These are phyloP conservation scores for Mamestra configurata DNA, from an alignment of 1,140 invertebrate species.

Conservation along the genomic window DNA sequence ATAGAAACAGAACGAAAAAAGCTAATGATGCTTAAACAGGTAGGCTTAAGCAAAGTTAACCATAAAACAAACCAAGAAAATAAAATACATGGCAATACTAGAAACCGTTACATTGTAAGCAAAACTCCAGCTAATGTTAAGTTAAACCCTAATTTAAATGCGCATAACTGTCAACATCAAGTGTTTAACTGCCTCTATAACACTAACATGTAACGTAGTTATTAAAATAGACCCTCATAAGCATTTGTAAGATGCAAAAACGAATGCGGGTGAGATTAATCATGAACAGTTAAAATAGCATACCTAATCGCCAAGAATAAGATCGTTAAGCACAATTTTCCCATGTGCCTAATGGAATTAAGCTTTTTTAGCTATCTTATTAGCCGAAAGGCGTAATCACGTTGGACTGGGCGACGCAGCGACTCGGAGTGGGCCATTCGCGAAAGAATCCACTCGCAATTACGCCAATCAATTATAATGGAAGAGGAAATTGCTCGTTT, in stretches of 20 bases:
- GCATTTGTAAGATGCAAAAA: constrained; percentile 31
- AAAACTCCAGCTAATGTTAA: constrained; percentile 6
- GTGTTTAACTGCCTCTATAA: constrained; percentile 11
- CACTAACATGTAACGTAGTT: neutral
- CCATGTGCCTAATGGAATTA: constrained; percentile 44
- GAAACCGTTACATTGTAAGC: constrained; percentile 17
- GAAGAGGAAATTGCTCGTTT: constrained; percentile 83
- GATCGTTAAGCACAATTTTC: constrained; percentile 20
- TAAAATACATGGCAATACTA: neutral
- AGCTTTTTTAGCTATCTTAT: constrained; percentile 15
- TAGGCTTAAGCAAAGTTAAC: neutral
- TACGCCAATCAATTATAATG: constrained; percentile 86
- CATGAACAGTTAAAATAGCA: constrained; percentile 21
- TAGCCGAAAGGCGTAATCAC: constrained; percentile 42
- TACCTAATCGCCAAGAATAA: neutral
- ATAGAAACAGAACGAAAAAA: neutral
- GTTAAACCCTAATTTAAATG: constrained; percentile 16
- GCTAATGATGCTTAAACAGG: constrained; percentile 3
- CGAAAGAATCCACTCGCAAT: constrained; percentile 81
- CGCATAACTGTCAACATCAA: constrained; percentile 17
- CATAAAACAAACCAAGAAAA: neutral
- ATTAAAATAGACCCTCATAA: neutral
- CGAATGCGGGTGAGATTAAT: constrained; percentile 34
- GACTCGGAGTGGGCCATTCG: constrained; percentile 56
- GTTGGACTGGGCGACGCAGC: constrained; percentile 34